A percentile compares a stretch with the other conserved stretches of the same genome.
Conservation (phyloP, 1,140 invertebrate species). For the Mylabris phalerata region DNA sequence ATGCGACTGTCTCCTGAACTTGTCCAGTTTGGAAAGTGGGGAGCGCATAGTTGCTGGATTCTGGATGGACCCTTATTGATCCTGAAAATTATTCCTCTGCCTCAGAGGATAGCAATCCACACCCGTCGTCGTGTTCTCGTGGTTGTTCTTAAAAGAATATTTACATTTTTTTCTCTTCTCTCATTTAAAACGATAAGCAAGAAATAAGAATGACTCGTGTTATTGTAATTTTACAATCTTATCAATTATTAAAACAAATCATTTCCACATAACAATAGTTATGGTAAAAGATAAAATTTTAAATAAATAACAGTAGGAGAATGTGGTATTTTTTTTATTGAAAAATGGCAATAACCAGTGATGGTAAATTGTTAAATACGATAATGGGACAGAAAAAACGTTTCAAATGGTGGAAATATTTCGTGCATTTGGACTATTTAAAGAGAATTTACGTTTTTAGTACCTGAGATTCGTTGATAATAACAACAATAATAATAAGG, state of each 20-base stretch:
- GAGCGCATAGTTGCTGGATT: slow-evolving; percentile 24
- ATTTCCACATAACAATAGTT: not conserved
- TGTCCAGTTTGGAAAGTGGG: slow-evolving; percentile 3
- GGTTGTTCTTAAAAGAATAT: not conserved
- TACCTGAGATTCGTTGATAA: slow-evolving; percentile 17
- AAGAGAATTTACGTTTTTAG: slow-evolving; percentile 22
- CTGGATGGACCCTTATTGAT: slow-evolving; percentile 35
- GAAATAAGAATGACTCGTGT: not conserved
- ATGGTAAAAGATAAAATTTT: not conserved
- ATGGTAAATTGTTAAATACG: slow-evolving; percentile 21
- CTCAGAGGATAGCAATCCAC: slow-evolving; percentile 25
- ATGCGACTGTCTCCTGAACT: not conserved
- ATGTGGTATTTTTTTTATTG: not conserved
- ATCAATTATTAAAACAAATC: not conserved
- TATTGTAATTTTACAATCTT: not conserved
- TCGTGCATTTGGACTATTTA: slow-evolving; percentile 27
- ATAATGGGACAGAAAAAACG: slow-evolving; percentile 32
- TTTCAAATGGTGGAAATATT: slow-evolving; percentile 34
- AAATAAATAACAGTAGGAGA: not conserved
- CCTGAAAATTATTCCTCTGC: slow-evolving; percentile 25
- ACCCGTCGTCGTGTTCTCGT: slow-evolving; percentile 18
- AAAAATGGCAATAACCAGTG: slow-evolving; percentile 29
- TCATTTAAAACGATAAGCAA: not conserved
- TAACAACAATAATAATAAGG: not conserved
- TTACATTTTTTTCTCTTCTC: slow-evolving; percentile 17